Conservation (phyloP, 2,797 vertebrate genomes). For the Falco biarmicus region DNA sequence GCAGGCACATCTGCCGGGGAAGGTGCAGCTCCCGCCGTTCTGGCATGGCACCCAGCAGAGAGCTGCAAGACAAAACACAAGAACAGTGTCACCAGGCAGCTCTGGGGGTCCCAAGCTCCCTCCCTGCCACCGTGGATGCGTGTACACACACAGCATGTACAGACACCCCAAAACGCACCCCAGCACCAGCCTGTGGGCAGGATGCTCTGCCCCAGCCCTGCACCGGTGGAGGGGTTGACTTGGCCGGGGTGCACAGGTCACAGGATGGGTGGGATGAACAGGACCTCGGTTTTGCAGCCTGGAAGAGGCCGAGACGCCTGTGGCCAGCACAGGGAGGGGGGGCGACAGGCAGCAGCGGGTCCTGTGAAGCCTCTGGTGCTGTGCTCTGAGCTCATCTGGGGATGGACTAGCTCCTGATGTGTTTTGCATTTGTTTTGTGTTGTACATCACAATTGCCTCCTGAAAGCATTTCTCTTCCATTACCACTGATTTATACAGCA, state of each 20-base stretch:
- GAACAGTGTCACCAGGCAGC: neutral
- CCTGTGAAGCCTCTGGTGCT: neutral
- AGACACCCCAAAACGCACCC: neutral
- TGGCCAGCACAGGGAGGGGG: neutral
- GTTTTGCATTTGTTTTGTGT: neutral
- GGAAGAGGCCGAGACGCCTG: neutral
- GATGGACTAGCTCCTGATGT: neutral
- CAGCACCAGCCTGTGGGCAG: neutral
- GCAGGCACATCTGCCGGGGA: slow-evolving; percentile 85
- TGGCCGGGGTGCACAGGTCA: neutral
- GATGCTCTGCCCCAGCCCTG: neutral
- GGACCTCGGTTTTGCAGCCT: neutral
- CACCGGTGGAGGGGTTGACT: accelerated
- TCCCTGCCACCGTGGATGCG: accelerated
- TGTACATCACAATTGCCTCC: neutral
- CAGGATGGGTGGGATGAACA: neutral
- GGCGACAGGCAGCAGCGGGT: neutral
- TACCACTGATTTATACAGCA: neutral
- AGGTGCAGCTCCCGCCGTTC: slow-evolving; percentile 85
- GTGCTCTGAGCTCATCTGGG: neutral
- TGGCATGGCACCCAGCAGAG: slow-evolving; percentile 84
- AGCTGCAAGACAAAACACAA: slow-evolving; percentile 69
- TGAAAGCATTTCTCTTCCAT: neutral
- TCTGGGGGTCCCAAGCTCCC: neutral
- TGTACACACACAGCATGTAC: neutral